Evolutionary conservation across 2,797 vertebrate genomes (phyloP).

Genomic region (Lindbergichthys nudifrons): DNA sequence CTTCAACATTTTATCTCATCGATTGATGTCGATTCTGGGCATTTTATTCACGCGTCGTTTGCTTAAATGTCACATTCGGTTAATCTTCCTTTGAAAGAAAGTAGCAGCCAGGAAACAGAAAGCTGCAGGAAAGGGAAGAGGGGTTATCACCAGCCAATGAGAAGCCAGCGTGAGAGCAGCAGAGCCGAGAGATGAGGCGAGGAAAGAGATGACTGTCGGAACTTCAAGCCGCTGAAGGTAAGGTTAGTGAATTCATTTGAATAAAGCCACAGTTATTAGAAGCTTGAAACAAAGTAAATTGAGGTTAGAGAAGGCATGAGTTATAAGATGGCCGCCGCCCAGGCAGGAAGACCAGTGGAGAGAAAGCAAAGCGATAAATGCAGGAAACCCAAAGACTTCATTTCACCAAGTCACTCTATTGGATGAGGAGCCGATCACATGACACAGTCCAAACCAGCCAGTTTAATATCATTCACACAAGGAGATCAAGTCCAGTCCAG

Average conservation of each 20-base stretch:
- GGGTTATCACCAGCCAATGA: constrained; percentile 66
- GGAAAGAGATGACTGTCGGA: constrained; percentile 24
- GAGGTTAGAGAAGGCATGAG: constrained; percentile 47
- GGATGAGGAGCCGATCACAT: constrained; percentile 56
- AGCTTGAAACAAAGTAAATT: constrained; percentile 63
- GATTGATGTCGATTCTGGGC: neutral
- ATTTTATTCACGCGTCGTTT: constrained; percentile 12
- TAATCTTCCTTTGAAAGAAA: constrained; percentile 10
- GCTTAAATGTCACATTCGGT: neutral
- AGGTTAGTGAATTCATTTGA: constrained; percentile 71
- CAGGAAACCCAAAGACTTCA: constrained; percentile 13
- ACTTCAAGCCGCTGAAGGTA: constrained; percentile 36
- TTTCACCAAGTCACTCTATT: constrained; percentile 21
- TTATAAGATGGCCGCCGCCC: constrained; percentile 34
- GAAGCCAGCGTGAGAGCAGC: constrained; percentile 62
- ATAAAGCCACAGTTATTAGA: constrained; percentile 35
- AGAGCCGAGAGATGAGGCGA: constrained; percentile 58
- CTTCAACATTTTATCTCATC: neutral
- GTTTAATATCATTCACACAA: constrained; percentile 15
- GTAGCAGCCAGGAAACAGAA: constrained; percentile 54
- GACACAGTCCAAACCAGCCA: constrained; percentile 16
- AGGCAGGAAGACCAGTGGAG: constrained; percentile 42
- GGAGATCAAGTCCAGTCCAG: constrained; percentile 11
- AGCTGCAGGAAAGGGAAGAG: constrained; percentile 62
- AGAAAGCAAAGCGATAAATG: constrained; percentile 52